These are phyloP conservation scores for Sturmia bella DNA, from an alignment of 2,888 invertebrate genomes.

Conservation along the genomic window DNA sequence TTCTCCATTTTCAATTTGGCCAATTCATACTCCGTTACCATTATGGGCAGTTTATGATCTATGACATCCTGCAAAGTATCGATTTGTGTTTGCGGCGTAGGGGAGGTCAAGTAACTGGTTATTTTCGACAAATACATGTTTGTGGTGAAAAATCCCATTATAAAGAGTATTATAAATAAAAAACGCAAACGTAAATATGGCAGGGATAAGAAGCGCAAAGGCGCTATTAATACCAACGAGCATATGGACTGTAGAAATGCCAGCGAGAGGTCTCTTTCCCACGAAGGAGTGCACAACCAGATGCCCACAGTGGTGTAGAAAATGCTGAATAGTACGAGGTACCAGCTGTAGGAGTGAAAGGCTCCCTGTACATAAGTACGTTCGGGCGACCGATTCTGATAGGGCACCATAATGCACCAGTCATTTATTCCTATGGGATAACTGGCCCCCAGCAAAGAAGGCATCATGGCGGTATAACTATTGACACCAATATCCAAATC, in stretches of 20 bases:
- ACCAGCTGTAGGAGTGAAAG: slow-evolving; percentile 73
- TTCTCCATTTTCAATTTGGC: slow-evolving; percentile 57
- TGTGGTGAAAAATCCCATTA: slow-evolving; percentile 75
- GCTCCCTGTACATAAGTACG: slow-evolving; percentile 73
- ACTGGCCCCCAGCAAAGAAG: slow-evolving; percentile 70
- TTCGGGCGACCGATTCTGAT: slow-evolving; percentile 73
- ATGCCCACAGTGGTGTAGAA: slow-evolving; percentile 73
- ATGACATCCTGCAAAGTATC: slow-evolving; percentile 75
- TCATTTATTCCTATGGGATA: slow-evolving; percentile 78
- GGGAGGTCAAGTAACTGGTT: slow-evolving; percentile 75
- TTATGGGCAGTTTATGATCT: slow-evolving; percentile 72
- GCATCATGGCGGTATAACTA: slow-evolving; percentile 72
- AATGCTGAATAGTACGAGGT: slow-evolving; percentile 67
- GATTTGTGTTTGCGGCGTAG: slow-evolving; percentile 72
- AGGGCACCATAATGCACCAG: slow-evolving; percentile 78
- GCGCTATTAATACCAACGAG: slow-evolving; percentile 72
- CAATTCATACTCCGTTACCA: slow-evolving; percentile 72
- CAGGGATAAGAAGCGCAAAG: slow-evolving; percentile 70
- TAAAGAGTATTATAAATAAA: slow-evolving; percentile 71
- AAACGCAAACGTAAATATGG: slow-evolving; percentile 73
- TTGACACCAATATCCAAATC: slow-evolving; percentile 76
- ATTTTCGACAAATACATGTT: slow-evolving; percentile 76
- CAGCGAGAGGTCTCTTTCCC: slow-evolving; percentile 72
- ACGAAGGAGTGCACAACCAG: slow-evolving; percentile 74
- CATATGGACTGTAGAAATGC: slow-evolving; percentile 75